Evolutionary conservation across 2,888 invertebrate genomes (phyloP), one percentile per base, ranked within the genome.

Genomic region (Druceiella hillmani): DNA sequence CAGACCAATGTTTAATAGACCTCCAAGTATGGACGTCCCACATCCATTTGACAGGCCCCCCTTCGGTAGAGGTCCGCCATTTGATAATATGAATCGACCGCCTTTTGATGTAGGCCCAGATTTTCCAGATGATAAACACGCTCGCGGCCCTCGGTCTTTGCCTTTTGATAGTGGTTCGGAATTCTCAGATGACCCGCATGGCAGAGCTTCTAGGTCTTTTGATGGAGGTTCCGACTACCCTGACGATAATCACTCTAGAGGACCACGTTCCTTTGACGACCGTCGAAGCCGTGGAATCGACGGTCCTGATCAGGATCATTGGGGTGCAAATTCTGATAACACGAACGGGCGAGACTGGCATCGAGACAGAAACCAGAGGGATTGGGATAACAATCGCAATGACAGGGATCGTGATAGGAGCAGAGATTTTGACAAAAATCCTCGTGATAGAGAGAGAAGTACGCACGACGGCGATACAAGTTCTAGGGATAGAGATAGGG

Each of bases 331-430:
- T 15, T 4, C 13, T 4, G 12, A n/a, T 5, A 4, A 7, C 5
- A 5, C 5, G 27, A 27, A 27, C 27, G 6, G 6, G 10, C 27
- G 20, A 25, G 57, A 55, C 1, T 63, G 66, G 68, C 61, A 58
- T 30, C 59, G 61, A n/a, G 61, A 64, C 7, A 44, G 59, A 3
- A 61, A 59, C 13, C 36, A 38, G 13, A 36, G 33, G 27, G 33
- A 34, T 53, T 61, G 4, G 49, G 59, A 6, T 60, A 61, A 33
- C 54, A 64, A 58, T 57, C 58, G 17, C 47, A 64, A 61, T n/a
- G 48, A 49, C 15, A 45, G 50, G 11, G 57, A 56, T 7, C n/a
- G n/a, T n/a, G 48, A 49, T 15, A 45, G 50, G 11, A 57, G 55
- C 6, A n/a, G n/a, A n/a, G n/a, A n/a, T n/a, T n/a, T n/a, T n/a